Base-by-base conservation (phyloP, 1,140 invertebrate genomes). In the Tenebrio molitor region DNA sequence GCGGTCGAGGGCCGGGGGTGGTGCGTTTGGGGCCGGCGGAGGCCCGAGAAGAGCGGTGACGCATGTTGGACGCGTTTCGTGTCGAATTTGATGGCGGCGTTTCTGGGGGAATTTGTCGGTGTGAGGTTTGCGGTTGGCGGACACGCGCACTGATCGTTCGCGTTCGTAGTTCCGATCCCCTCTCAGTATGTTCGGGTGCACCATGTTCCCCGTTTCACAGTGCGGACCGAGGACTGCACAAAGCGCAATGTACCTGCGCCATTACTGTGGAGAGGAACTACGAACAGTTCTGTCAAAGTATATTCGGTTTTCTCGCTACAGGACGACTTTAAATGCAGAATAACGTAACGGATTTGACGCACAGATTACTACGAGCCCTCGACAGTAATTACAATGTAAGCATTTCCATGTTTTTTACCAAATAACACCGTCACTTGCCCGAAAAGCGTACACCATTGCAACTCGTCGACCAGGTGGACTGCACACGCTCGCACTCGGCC, bases 321-420 rank as follows among this genome's bases (percentile, higher is more conserved):
- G 80, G 80, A 78, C 77, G 78, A 80, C 76, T 81, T 81, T 83
- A 83, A 81, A 88, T 88, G 87, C 86, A 88, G 86, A 87, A 84
- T 85, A 84, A 86, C 85, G 86, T 86, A 83, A 86, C 84, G 81
- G 87, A 89, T 84, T 84, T 90, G 82, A 88, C 88, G 78, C 85
- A 87, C 81, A 88, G 85, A 85, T 87, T 89, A 84, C 86, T 88
- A 81, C 85, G 88, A 86, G 87, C 89, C 76, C 84, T 90, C 80
- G 89, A 89, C 85, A 86, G 85, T 83, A 87, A 89, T 83, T 89
- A 90, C 83, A 89, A 89, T 89, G 89, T 90, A 88, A 89, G 89
- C 73, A 66, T 74, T 74, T 71, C 23, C 23, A 25, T 33, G 50
- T 58, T 58, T 58, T 58, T 58, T 33, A 12, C 21, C 12, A 58